Percentiles rank a stretch among this genome's conserved stretches.
Evolutionary conservation across 2,888 invertebrate species (phyloP).

Genomic region (Sphaeridia pumilis): DNA sequence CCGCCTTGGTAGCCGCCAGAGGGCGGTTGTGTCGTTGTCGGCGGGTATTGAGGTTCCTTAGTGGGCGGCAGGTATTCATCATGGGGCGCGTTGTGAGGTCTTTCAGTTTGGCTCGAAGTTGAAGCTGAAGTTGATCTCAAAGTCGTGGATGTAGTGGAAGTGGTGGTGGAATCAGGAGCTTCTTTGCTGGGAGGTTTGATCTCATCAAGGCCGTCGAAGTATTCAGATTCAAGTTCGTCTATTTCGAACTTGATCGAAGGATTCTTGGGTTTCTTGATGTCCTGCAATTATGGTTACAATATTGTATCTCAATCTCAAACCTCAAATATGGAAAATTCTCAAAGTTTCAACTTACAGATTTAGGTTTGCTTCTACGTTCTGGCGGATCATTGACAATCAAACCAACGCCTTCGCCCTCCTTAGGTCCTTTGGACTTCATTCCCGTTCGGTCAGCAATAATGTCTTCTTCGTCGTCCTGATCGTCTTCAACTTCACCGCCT

Average conservation of each 20-base stretch:
- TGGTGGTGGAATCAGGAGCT: no score
- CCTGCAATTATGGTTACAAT: no score
- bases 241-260: neutral
- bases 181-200: slow-evolving; percentile 14
- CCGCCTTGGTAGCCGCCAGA: no score
- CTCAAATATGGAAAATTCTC: no score
- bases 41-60: no score
- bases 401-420: neutral
- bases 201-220: neutral
- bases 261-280: neutral
- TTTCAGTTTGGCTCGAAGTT: no score
- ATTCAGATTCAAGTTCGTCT: neutral
- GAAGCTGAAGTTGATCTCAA: no score
- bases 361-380: neutral
- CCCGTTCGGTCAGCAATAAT: neutral
- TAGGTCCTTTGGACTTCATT: neutral
- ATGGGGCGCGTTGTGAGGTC: no score
- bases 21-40: no score
- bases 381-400: neutral
- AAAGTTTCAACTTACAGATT: no score
- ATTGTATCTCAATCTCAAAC: no score
- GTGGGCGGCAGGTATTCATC: slow-evolving; percentile 11
- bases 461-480: neutral
- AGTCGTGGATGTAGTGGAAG: no score
- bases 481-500: neutral